Evolutionary conservation across 2,888 invertebrate genomes (phyloP).

Genomic region (Agriopis leucophaearia): DNA sequence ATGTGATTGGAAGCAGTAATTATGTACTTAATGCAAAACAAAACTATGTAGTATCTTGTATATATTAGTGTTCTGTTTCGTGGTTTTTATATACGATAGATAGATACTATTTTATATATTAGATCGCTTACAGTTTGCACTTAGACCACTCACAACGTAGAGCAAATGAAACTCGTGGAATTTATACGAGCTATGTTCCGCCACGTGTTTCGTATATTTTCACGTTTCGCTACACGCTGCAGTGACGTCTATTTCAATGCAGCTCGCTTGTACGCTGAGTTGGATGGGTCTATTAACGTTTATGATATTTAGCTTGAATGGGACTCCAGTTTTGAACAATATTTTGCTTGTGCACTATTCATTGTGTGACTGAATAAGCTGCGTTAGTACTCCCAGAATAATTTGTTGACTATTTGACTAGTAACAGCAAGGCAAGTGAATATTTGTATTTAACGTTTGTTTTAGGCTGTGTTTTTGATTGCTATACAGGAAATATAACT

Average conservation of each 20-base stretch:
- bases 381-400: neutral
- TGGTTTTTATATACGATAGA: too few species aligned
- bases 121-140: constrained; percentile 27
- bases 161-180: constrained; percentile 75
- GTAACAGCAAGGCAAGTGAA: too few species aligned
- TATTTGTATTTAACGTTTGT: too few species aligned
- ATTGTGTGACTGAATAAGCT: neutral
- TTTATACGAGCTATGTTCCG: constrained; percentile 70
- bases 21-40: too few species aligned
- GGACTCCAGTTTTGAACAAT: neutral
- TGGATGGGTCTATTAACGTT: constrained; percentile 22
- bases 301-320: constrained; percentile 21
- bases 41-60: too few species aligned
- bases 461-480: too few species aligned
- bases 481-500: too few species aligned
- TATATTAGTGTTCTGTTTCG: too few species aligned
- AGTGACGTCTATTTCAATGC: constrained; percentile 48
- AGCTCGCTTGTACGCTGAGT: constrained; percentile 27
- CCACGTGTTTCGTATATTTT: constrained; percentile 75
- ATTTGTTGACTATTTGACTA: neutral
- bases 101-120: neutral
- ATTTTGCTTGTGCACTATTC: neutral
- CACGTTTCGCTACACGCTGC: constrained; percentile 55
- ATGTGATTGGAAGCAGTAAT: too few species aligned
- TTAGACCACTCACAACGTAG: constrained; percentile 52